A percentile compares a stretch with the other conserved stretches of the same genome.
Evolutionary conservation across 2,888 invertebrate species (phyloP).

Genomic region (Pelosia muscerda): DNA sequence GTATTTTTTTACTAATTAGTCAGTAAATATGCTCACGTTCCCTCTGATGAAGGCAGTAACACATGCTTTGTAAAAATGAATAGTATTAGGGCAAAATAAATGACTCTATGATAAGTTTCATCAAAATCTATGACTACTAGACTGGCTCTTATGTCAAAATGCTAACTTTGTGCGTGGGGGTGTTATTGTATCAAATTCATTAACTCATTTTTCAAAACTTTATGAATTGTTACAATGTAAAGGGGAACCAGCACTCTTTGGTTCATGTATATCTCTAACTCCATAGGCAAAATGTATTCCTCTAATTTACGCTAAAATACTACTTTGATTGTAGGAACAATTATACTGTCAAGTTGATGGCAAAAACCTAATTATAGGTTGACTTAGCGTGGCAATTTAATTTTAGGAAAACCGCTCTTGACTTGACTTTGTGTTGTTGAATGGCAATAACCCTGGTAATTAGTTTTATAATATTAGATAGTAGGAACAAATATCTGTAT

Average conservation of each 20-base stretch:
- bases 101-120: no score
- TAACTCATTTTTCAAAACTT: no score
- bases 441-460: not conserved
- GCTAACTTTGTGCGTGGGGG: no score
- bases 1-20: not conserved
- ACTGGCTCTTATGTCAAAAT: no score
- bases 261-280: no score
- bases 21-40: not conserved
- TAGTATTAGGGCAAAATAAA: not conserved
- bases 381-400: slow-evolving; percentile 8
- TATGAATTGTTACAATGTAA: no score
- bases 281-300: not conserved
- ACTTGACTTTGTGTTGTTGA: not conserved
- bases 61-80: not conserved
- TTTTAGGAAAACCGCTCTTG: not conserved
- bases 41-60: not conserved
- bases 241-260: no score
- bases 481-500: no score
- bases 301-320: not conserved
- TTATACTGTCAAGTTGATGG: not conserved
- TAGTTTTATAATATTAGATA: no score
- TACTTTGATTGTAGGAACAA: slow-evolving; percentile 3
- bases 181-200: no score
- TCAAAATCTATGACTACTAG: no score
- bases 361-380: not conserved